Evolutionary conservation across 2,888 invertebrate genomes (phyloP), one percentile per base, ranked within the genome.

Genomic region (Torymus tubicola): DNA sequence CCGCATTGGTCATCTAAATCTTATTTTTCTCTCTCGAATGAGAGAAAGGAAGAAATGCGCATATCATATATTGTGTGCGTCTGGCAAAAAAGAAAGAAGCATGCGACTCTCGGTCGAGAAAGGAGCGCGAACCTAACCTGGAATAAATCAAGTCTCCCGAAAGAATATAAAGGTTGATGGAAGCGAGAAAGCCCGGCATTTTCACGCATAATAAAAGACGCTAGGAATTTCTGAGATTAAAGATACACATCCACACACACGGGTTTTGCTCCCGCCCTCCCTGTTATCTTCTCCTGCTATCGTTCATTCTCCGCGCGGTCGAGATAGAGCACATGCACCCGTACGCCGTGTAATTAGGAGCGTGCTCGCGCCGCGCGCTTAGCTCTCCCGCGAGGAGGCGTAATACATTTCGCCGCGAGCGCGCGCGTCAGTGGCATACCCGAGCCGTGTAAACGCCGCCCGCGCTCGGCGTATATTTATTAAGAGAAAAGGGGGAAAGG

Each of bases 341-440:
- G 21, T 58, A 24, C 69, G 52, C 18, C 76, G 75, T 76, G 80
- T 80, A 80, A 80, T 80, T 80, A 76, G 76, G 70, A 67, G 65
- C 16, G 42, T 42, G 42, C 31, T n/a, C n/a, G n/a, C n/a, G n/a
- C 0, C 31, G 31, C 31, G 31, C 42, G 42, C 42, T 42, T 42
- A 42, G 50, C 53, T 16, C 50, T 50, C 24, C 21, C 18, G 42
- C 42, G 14, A 55, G 64, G 31, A 76, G 60, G 13, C 60, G 61
- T 52, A 21, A 76, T 53, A 58, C 42, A 8, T 42, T 42, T 42
- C 42, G 42, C 42, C 42, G 42, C 42, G 42, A 42, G 42, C 42
- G 42, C 42, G 42, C 42, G 42, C 42, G 42, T 42, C 42, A 42
- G 42, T 42, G 42, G 42, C 42, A 42, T 42, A 42, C 42, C 42